phyloP scores from a whole-genome alignment of 2,888 invertebrate species.

The Bombylius discolor region DNA sequence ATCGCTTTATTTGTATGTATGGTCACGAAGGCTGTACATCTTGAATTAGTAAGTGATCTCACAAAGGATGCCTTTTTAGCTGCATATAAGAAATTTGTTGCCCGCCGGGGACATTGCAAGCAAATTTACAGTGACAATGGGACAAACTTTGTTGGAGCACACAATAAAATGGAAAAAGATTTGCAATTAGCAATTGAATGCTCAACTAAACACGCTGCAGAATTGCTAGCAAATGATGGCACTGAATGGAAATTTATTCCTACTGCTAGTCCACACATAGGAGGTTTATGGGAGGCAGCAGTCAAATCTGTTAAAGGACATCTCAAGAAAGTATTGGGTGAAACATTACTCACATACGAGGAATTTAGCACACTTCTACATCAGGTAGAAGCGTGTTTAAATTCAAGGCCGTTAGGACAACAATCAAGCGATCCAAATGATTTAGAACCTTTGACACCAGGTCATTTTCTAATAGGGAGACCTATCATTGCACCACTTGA shows the following conservation, averaged over 20 bases:
- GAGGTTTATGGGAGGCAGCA: conserved; percentile 24
- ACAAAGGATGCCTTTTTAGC: not conserved
- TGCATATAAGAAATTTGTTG: not conserved
- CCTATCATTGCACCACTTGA: conserved; percentile 11
- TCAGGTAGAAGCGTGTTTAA: conserved; percentile 21
- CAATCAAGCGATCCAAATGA: conserved; percentile 13
- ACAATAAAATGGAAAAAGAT: no score
- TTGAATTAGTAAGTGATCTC: not conserved
- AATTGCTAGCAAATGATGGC: not conserved
- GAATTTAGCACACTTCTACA: conserved; percentile 18
- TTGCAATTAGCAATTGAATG: no score
- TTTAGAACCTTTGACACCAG: conserved; percentile 8
- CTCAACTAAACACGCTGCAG: no score
- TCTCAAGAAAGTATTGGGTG: conserved; percentile 17
- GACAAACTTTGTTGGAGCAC: no score
- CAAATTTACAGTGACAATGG: no score
- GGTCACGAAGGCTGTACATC: not conserved
- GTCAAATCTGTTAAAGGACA: conserved; percentile 22
- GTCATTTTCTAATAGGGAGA: conserved; percentile 11
- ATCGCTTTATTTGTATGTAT: not conserved
- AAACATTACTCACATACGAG: conserved; percentile 17
- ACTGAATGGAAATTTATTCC: conserved; percentile 23
- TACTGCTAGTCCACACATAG: conserved; percentile 21
- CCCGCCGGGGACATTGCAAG: not conserved
- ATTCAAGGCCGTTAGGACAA: conserved; percentile 19